These are phyloP conservation scores for Plotosus lineatus DNA, from an alignment of 2,113 vertebrate genomes.

Conservation along the genomic window DNA sequence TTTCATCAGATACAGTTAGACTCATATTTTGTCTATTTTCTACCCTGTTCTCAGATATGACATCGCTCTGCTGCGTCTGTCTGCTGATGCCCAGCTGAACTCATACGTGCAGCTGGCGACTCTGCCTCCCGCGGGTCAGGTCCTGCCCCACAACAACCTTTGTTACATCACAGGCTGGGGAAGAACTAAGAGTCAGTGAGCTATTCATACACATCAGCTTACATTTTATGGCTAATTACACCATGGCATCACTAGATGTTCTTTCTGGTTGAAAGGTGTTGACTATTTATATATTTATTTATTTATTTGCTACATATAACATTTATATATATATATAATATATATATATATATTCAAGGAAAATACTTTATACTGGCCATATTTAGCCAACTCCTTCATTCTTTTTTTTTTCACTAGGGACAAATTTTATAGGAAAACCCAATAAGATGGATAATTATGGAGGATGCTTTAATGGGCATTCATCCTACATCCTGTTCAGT, in stretches of 20 bases:
- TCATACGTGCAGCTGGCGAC: constrained; percentile 73
- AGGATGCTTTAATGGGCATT: too few species aligned
- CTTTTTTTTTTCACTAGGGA: too few species aligned
- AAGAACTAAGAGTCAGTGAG: constrained; percentile 78
- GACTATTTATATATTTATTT: not conserved
- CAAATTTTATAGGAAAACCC: too few species aligned
- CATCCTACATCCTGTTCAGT: too few species aligned
- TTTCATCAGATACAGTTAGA: not conserved
- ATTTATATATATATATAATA: too few species aligned
- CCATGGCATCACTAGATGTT: not conserved
- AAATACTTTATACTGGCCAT: too few species aligned
- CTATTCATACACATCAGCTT: not conserved
- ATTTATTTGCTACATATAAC: not conserved
- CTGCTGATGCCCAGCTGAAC: constrained; percentile 73
- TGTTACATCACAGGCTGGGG: constrained; percentile 92
- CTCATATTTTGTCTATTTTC: not conserved
- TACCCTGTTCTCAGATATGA: constrained; percentile 73
- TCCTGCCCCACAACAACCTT: constrained; percentile 78
- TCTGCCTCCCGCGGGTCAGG: constrained; percentile 72
- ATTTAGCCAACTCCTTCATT: too few species aligned
- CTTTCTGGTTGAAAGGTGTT: not conserved
- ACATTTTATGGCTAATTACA: not conserved
- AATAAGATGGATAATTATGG: too few species aligned
- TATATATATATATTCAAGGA: too few species aligned
- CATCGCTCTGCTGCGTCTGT: constrained; percentile 83